A percentile compares a stretch with the other conserved stretches of the same genome.
Evolutionary conservation across 2,113 vertebrate species (phyloP).

Genomic region (Phaethornis superciliosus): DNA sequence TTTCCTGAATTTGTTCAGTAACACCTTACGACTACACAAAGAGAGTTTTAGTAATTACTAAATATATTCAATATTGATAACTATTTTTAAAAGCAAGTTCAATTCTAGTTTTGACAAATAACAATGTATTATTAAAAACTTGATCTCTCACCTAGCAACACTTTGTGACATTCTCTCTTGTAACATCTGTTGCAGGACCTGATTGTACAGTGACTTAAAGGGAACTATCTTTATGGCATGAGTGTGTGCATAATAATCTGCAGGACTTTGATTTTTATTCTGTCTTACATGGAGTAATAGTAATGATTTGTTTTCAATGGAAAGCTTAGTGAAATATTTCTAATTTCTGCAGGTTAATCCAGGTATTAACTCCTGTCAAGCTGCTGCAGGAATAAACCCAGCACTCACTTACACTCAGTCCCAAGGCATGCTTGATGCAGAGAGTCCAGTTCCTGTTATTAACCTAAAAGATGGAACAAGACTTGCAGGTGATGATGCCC

Average conservation of each 20-base stretch:
- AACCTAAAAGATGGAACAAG: conserved; percentile 96
- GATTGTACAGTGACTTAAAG: background rate
- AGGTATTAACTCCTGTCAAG: conserved; percentile 83
- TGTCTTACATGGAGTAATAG: background rate
- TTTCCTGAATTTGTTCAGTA: background rate
- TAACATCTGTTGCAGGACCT: background rate
- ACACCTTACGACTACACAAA: background rate
- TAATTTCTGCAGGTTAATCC: conserved; percentile 79
- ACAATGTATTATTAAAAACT: background rate
- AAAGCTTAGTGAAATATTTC: background rate
- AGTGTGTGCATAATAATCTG: background rate
- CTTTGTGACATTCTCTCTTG: background rate
- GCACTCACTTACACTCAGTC: conserved; percentile 71
- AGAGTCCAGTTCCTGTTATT: conserved; percentile 94
- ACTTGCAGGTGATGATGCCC: conserved; percentile 95
- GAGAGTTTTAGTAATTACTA: background rate
- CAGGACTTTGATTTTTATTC: background rate
- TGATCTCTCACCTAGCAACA: background rate
- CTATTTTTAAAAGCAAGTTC: background rate
- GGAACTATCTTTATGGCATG: background rate
- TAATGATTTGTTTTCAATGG: background rate
- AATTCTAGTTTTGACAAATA: background rate
- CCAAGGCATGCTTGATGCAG: conserved; percentile 80
- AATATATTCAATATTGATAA: background rate
- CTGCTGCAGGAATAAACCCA: conserved; percentile 75